Base-by-base conservation (phyloP, 1,140 invertebrate genomes). In the Tetramorium parvispinum region DNA sequence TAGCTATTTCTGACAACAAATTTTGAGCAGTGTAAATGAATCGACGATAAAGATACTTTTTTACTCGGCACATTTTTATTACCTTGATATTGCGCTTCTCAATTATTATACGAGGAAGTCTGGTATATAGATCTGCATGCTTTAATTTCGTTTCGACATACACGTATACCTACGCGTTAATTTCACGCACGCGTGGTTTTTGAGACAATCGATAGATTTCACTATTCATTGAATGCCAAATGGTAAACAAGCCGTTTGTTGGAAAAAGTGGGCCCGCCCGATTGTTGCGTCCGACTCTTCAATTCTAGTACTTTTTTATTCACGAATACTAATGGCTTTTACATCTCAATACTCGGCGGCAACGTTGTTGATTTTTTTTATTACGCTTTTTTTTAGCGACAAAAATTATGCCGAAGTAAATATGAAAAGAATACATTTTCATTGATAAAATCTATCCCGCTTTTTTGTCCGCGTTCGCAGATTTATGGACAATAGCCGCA, bases 371-470 rank as follows among this genome's bases (percentile, higher is more conserved):
- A 76, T 59, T n/a, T 76, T 76, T 40, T 68, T 68, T 37, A 21
- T 53, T 16, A 13, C 13, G 27, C 21, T 49, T 68, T 66, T 63
- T 51, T 37, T 66, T 40, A 0, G n/a, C 13, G 24, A 68, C n/a
- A 40, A 68, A 81, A 68, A 16, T 49, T 66, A 10, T 27, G 32
- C 13, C 13, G 18, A 70, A 70, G 46, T 55, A 68, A 68, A 37
- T 59, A 70, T 37, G 21, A 70, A 81, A 68, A 18, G 16, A 78
- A 53, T 70, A 70, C 32, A 81, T 79, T 79, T 79, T 51, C n/a
- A 81, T 70, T 32, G 27, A 43, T 70, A 53, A 66, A 66, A 40
- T 81, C 18, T 70, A 24, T 24, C 7, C 1, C 8, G 13, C 21
- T 27, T 66, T 78, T 79, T 79, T 79, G 10, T 18, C 7, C 27